Conservation (phyloP, 2,113 vertebrate genomes). For the Perognathus longimembris region DNA sequence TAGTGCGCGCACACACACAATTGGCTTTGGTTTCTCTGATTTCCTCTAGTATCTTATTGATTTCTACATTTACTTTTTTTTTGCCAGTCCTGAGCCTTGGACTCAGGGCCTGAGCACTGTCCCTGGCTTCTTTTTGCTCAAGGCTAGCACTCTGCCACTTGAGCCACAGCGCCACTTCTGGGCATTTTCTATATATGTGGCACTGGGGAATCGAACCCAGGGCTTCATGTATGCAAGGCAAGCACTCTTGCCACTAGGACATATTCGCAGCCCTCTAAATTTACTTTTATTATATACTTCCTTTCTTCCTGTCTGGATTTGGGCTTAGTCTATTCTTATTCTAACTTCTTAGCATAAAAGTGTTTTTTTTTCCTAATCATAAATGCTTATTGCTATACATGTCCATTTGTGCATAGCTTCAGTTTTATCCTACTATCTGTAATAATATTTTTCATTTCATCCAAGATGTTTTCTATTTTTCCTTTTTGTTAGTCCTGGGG, state of each 20-base stretch:
- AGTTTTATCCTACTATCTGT: background rate
- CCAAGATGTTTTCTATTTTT: background rate
- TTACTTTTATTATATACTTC: background rate
- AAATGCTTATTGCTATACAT: conserved; percentile 19
- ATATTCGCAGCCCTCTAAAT: too few species aligned
- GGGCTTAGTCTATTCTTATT: conserved; percentile 3
- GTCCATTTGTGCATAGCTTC: background rate
- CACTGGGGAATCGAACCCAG: too few species aligned
- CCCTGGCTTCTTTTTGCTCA: too few species aligned
- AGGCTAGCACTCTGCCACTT: too few species aligned
- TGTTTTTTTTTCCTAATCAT: background rate
- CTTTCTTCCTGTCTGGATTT: background rate
- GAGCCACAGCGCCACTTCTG: too few species aligned
- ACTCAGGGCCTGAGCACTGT: too few species aligned
- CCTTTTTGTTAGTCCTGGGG: background rate
- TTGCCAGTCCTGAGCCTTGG: too few species aligned
- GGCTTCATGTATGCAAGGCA: too few species aligned
- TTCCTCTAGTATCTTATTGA: background rate
- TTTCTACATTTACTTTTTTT: too few species aligned
- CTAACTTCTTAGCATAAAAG: background rate
- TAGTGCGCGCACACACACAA: too few species aligned
- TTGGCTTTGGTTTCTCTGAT: background rate
- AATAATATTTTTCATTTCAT: background rate
- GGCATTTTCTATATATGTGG: too few species aligned
- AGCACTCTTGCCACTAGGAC: too few species aligned